Percentiles rank a stretch among this genome's conserved stretches.
phyloP scores from a whole-genome alignment of 2,113 vertebrate genomes.

The Brienomyrus brachyistius region DNA sequence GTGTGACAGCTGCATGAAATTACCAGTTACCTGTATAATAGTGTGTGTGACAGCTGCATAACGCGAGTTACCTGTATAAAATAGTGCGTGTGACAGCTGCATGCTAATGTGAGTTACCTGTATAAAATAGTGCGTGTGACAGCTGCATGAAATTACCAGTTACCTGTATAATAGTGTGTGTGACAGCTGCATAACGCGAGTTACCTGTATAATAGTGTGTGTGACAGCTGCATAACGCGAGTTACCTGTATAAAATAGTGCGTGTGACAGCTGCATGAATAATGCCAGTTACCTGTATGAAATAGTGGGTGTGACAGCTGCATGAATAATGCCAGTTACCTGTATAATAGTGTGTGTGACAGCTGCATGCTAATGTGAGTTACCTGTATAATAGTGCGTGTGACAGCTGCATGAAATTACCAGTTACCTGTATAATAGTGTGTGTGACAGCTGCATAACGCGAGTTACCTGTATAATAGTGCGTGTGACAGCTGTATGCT shows the following conservation, averaged over 20 bases:
- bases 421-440: no score
- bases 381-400: neutral
- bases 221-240: neutral
- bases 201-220: neutral
- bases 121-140: no score
- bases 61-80: no score
- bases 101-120: no score
- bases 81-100: no score
- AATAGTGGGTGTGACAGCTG: no score
- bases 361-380: neutral
- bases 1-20: neutral
- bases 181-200: neutral
- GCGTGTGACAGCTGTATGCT: no score
- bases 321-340: neutral
- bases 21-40: no score
- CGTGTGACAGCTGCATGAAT: neutral
- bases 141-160: no score
- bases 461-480: no score
- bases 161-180: neutral
- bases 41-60: neutral
- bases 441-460: no score
- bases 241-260: neutral
- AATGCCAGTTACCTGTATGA: neutral
- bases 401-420: neutral
- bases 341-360: neutral